Evolutionary conservation across 2,797 vertebrate species (phyloP), one percentile per base, ranked within the genome.

Genomic region (Telmatherina bonti): DNA sequence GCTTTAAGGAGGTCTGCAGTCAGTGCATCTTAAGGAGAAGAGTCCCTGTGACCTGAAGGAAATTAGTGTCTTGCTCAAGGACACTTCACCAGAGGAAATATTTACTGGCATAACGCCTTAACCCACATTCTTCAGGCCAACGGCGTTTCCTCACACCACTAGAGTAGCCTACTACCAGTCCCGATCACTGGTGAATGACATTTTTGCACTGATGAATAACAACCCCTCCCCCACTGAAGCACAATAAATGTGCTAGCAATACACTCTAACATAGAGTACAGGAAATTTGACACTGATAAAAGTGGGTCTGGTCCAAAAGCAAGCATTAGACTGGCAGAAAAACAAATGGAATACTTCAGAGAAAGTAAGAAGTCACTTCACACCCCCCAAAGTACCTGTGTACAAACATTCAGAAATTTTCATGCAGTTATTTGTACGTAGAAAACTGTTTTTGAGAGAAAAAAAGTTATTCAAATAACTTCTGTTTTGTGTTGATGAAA

Each of bases 181-280:
- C 57, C 55, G 62, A 75, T 79, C 70, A 60, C 65, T 70, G 74
- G 53, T 78, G 53, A 59, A 78, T 84, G 76, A 84, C 81, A 47
- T 83, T 61, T 78, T 79, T 74, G 73, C 80, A 77, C 72, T 81
- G 69, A n/a, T 59, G 43, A 78, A 67, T 52, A 69, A 52, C 70
- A 5, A 45, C 18, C 15, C 38, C 33, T 82, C 61, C 67, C 80
- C 82, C 70, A 62, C 77, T 89, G 89, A 49, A 96, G 97, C 98
- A 98, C 96, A 76, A 83, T 88, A 93, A 97, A 96, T 68, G 96
- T 97, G 97, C 97, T 90, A 80, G 93, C 82, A 87, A 96, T 79
- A 94, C 94, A 97, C 97, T 99, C 98, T 99, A 99, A 99, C 96
- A 94, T 99, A 99, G 97, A 99, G 97, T 95, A 98, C 94, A 83